Evolutionary conservation across 1,140 invertebrate species (phyloP), one percentile per base, ranked within the genome.

Genomic region (Parasteatoda tepidariorum): DNA sequence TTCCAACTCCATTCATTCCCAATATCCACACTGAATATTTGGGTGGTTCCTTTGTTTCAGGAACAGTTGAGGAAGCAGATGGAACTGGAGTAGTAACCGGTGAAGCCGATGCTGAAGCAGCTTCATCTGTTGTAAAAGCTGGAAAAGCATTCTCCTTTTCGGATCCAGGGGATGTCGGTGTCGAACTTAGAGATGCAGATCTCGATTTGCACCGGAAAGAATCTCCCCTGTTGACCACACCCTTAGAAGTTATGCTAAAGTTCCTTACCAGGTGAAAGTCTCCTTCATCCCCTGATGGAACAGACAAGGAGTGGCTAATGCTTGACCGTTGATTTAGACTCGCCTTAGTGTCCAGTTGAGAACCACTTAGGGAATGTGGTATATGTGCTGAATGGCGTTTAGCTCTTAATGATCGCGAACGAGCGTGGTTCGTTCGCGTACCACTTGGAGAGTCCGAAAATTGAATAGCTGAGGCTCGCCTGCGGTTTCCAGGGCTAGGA

Each of bases 191-290:
- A 48, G 81, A 83, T 6, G 81, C 88, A 78, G 87, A 87, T 31
- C 90, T 89, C 67, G 91, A 91, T 67, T 92, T 85, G 18, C 78
- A 89, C 86, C 91, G 90, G 78, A 93, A 89, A 1, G 91, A 93
- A 86, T 94, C 93, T 0, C 93, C 93, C 61, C 93, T 89, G 88
- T 94, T 94, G 86, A 92, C 92, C 11, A 94, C 90, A 13, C 95
- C 95, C 92, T 97, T 97, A 75, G 94, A 92, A 59, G 95, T 96
- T 86, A 95, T 93, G 89, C 94, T 95, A 90, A 97, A 97, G 73
- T 94, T 95, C 85, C 96, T 91, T 61, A 97, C 92, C 73, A 95
- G 90, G 89, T 96, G 87, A 22, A 89, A 85, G 11, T 87, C 87
- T 5, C 86, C 85, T 2, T 70, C 84, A n/a, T 85, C 86, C 3